Percentiles rank a stretch among this genome's conserved stretches.
phyloP scores from a whole-genome alignment of 2,888 invertebrate genomes.

The Busseola fusca region DNA sequence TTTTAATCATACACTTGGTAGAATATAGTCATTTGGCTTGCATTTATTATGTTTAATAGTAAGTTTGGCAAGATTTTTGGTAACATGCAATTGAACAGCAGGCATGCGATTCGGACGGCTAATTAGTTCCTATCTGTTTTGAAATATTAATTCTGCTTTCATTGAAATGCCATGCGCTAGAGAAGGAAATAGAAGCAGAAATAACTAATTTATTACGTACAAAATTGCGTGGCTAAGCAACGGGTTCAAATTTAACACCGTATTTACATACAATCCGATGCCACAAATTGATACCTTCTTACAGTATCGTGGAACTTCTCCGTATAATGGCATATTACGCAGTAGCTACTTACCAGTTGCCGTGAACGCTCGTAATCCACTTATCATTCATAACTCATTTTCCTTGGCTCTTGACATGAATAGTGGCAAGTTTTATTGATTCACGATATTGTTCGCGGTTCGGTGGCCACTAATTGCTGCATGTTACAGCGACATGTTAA shows the following conservation, averaged over 20 bases:
- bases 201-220: slow-evolving; percentile 34
- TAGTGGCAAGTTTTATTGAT: slow-evolving; percentile 66
- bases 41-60: slow-evolving; percentile 34
- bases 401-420: slow-evolving; percentile 59
- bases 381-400: slow-evolving; percentile 45
- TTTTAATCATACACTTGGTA: slow-evolving; percentile 35
- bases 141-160: neutral
- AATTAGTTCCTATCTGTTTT: slow-evolving; percentile 18
- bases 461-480: slow-evolving; percentile 58
- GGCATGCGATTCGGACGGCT: slow-evolving; percentile 1
- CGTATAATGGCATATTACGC: slow-evolving; percentile 48
- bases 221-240: slow-evolving; percentile 32
- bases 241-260: slow-evolving; percentile 46
- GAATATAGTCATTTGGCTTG: slow-evolving; percentile 42
- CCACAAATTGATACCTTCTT: slow-evolving; percentile 42
- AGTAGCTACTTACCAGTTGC: slow-evolving; percentile 40
- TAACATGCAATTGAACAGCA: slow-evolving; percentile 1
- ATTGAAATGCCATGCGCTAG: neutral
- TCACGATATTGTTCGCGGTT: slow-evolving; percentile 63
- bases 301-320: slow-evolving; percentile 45
- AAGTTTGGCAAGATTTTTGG: slow-evolving; percentile 20
- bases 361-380: slow-evolving; percentile 49
- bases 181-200: slow-evolving; percentile 16
- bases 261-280: slow-evolving; percentile 53
- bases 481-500: slow-evolving; percentile 59